Evolutionary conservation across 1,140 invertebrate genomes (phyloP).

Genomic region (Eriosoma lanigerum): DNA sequence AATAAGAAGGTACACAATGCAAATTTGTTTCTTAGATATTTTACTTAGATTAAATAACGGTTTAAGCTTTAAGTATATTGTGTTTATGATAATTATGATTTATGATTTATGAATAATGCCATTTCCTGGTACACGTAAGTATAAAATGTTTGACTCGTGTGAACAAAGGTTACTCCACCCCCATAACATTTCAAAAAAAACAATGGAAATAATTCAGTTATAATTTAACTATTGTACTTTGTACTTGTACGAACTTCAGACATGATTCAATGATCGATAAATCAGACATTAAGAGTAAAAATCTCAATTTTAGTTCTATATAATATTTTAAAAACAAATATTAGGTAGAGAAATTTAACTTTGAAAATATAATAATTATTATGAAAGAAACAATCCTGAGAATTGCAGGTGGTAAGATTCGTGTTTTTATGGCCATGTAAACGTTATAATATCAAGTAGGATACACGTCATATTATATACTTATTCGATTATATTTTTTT

Average conservation of each 20-base stretch:
- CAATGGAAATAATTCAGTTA: neutral
- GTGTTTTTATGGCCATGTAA: neutral
- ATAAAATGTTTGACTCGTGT: neutral
- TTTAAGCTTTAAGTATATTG: neutral
- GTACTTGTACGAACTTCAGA: neutral
- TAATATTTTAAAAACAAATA: neutral
- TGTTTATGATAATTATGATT: neutral
- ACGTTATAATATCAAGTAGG: neutral
- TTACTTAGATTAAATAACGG: constrained; percentile 34
- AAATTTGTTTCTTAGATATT: constrained; percentile 21
- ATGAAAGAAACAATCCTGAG: neutral
- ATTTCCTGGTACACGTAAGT: neutral
- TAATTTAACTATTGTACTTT: neutral
- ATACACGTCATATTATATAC: neutral
- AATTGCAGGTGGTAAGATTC: constrained; percentile 3
- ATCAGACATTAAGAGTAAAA: neutral
- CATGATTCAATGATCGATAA: neutral
- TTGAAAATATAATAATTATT: neutral
- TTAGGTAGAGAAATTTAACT: neutral
- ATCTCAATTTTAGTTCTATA: neutral
- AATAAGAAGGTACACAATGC: neutral
- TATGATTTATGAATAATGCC: neutral
- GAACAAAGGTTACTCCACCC: neutral
- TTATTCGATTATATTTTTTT: neutral
- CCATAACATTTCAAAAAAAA: neutral